These are phyloP conservation scores for Ectropis crepuscularia DNA, from an alignment of 2,888 invertebrate species.

Conservation along the genomic window DNA sequence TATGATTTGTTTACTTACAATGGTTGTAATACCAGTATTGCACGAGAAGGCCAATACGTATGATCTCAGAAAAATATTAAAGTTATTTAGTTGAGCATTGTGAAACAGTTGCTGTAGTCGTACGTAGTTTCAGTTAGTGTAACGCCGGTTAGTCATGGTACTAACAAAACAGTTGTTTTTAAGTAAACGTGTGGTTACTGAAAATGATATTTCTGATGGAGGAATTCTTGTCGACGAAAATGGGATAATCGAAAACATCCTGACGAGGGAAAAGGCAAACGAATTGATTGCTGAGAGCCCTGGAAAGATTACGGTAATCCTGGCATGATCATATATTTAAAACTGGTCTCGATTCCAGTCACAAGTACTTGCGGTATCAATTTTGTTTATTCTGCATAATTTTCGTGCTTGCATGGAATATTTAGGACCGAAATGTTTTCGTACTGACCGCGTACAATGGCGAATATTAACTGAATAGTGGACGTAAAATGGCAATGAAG, in stretches of 20 bases:
- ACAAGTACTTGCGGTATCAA: conserved; percentile 1
- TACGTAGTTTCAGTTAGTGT: conserved; percentile 34
- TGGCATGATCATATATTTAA: conserved; percentile 19
- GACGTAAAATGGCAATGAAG: too few species aligned
- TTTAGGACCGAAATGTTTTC: conserved; percentile 3
- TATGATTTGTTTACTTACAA: conserved; percentile 45
- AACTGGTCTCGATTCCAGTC: conserved; percentile 13
- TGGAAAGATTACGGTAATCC: conserved; percentile 80
- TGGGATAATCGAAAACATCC: conserved; percentile 84
- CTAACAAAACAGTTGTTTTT: conserved; percentile 70
- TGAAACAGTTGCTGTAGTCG: conserved; percentile 48
- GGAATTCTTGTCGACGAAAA: conserved; percentile 85
- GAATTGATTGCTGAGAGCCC: conserved; percentile 72
- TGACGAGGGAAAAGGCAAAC: conserved; percentile 76
- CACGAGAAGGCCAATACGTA: conserved; percentile 39
- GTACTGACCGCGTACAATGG: background rate
- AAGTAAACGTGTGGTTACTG: conserved; percentile 80
- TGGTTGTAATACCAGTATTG: conserved; percentile 25
- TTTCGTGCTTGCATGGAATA: background rate
- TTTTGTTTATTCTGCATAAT: background rate
- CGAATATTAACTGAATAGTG: background rate
- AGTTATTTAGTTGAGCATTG: conserved; percentile 47
- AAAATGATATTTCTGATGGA: conserved; percentile 81
- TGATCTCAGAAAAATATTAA: conserved; percentile 37
- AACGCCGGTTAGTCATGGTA: conserved; percentile 50